Evolutionary conservation across 2,888 invertebrate species (phyloP).

Genomic region (Drosophila emarginata): DNA sequence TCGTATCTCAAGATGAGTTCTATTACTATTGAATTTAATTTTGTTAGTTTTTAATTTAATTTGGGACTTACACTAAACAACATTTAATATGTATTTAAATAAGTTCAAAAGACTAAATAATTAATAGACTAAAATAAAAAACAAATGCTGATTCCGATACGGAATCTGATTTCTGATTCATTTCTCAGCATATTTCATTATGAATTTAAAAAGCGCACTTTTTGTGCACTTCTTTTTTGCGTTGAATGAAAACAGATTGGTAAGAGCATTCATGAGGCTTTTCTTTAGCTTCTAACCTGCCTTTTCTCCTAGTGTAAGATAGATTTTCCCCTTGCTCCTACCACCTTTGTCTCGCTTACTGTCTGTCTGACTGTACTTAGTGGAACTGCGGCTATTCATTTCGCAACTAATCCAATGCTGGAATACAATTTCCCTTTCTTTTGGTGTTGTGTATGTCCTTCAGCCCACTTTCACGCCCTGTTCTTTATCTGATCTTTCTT

Average conservation of each 20-base stretch:
- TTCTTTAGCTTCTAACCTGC: background rate
- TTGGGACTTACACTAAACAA: no score
- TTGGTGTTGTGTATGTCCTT: slow-evolving; percentile 11
- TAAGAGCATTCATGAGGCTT: background rate
- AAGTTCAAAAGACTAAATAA: no score
- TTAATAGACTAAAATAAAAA: no score
- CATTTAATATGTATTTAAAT: no score
- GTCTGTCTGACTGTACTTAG: background rate
- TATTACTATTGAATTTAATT: no score
- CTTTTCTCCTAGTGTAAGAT: slow-evolving; percentile 14
- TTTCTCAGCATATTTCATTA: no score
- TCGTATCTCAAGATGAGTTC: no score
- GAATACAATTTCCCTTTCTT: slow-evolving; percentile 37
- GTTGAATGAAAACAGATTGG: background rate
- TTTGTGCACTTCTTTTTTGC: no score
- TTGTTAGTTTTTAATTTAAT: no score
- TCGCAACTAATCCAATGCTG: slow-evolving; percentile 65
- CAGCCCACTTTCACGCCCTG: background rate
- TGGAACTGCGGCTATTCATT: slow-evolving; percentile 59
- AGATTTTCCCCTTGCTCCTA: background rate
- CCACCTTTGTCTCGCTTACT: background rate
- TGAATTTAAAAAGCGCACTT: no score
- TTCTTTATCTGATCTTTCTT: slow-evolving; percentile 10
- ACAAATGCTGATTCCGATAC: no score
- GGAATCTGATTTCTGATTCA: no score